Conservation (phyloP, 1,140 invertebrate species). For the Spodoptera litura region DNA sequence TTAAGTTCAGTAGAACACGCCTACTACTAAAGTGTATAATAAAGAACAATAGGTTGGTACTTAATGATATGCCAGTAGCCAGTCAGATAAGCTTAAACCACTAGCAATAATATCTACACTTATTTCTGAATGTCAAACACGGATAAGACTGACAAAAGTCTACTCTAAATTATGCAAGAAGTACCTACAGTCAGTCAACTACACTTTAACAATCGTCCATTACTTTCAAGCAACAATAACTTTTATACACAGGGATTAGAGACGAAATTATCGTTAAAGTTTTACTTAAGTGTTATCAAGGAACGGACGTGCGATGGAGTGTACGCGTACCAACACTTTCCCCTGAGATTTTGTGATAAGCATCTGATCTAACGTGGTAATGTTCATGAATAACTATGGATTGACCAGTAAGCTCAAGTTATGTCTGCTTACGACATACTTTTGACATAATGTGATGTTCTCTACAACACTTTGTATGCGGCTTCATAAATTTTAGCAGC, state of each 20-base stretch:
- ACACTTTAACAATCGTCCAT: constrained; percentile 13
- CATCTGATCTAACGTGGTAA: constrained; percentile 14
- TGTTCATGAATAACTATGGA: constrained; percentile 5
- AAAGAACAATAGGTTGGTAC: not conserved
- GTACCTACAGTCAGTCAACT: constrained; percentile 16
- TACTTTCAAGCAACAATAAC: no score
- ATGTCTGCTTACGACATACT: not conserved
- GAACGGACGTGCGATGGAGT: no score
- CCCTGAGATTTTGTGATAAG: constrained; percentile 49
- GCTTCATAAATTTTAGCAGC: constrained; percentile 1
- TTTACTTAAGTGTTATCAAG: no score
- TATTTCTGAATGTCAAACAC: constrained; percentile 30
- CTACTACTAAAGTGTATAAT: no score
- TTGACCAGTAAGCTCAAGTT: not conserved
- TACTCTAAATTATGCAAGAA: constrained; percentile 70
- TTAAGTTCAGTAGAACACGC: no score
- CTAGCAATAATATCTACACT: constrained; percentile 5
- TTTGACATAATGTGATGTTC: constrained; percentile 22
- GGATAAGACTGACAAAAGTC: constrained; percentile 51
- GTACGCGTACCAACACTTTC: constrained; percentile 66
- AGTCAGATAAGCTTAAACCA: constrained; percentile 4
- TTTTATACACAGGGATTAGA: no score
- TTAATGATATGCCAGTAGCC: constrained; percentile 1
- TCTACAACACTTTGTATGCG: constrained; percentile 27
- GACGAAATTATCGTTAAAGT: no score